phyloP scores from a whole-genome alignment of 92 coral and sea anemone genomes.

The Epizoanthus rinbou region DNA sequence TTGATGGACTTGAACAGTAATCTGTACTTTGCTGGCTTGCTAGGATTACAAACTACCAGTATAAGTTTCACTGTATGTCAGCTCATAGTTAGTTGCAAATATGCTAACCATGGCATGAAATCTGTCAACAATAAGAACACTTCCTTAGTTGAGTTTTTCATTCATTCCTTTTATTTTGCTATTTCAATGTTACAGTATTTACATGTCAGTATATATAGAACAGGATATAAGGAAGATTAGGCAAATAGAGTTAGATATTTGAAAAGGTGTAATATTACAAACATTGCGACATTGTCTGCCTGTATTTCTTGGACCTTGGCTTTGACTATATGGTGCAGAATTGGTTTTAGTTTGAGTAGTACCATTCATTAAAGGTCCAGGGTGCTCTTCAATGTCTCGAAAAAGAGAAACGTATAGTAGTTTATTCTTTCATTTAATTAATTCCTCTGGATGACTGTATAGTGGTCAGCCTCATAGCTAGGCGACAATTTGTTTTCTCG shows the following conservation, averaged over 20 bases:
- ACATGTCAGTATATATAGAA: too few species aligned
- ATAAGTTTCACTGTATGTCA: constrained; percentile 42
- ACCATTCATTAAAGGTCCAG: too few species aligned
- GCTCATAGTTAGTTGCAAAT: constrained; percentile 18
- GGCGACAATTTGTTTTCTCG: too few species aligned
- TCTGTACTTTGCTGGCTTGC: constrained; percentile 50
- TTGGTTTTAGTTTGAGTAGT: neutral
- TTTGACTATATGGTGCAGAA: constrained; percentile 9
- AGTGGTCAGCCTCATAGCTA: too few species aligned
- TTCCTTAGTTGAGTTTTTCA: constrained; percentile 8
- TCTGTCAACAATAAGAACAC: constrained; percentile 10
- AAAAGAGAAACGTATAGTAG: too few species aligned
- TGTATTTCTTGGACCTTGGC: constrained; percentile 5
- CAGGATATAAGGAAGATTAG: too few species aligned
- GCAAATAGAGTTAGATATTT: too few species aligned
- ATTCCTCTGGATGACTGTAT: too few species aligned
- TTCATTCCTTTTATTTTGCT: too few species aligned
- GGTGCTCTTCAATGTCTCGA: too few species aligned
- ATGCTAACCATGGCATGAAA: neutral
- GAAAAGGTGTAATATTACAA: neutral
- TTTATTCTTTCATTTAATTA: too few species aligned
- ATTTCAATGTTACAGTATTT: too few species aligned
- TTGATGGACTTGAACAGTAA: constrained; percentile 48
- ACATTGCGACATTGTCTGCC: neutral
- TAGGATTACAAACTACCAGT: constrained; percentile 38